phyloP scores from a whole-genome alignment of 2,113 vertebrate species.

The Glaucomys volans region DNA sequence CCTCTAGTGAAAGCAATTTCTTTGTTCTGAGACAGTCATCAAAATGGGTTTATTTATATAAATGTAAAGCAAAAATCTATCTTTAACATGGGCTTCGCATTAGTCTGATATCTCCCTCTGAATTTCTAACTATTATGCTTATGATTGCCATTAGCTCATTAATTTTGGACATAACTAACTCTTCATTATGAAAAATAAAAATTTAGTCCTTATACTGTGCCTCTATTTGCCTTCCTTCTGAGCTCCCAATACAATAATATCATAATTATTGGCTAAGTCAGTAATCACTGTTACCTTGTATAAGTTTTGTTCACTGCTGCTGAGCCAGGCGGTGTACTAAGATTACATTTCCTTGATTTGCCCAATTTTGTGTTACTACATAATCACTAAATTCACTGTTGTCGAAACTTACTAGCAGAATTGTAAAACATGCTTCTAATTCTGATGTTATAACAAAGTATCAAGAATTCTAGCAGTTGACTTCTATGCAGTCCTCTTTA shows the following conservation, averaged over 20 bases:
- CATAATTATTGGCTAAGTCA: neutral
- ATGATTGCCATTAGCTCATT: neutral
- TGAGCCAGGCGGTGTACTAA: neutral
- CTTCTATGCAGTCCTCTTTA: neutral
- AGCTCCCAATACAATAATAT: neutral
- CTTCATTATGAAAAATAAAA: neutral
- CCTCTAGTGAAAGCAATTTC: neutral
- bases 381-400: neutral
- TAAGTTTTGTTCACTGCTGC: neutral
- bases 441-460: neutral
- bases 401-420: neutral
- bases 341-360: neutral
- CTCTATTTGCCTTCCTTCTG: neutral
- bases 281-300: neutral
- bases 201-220: neutral
- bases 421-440: neutral
- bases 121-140: constrained; percentile 12
- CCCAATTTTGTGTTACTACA: neutral
- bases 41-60: neutral
- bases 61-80: neutral
- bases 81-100: neutral
- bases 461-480: neutral
- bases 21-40: neutral
- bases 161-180: neutral
- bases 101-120: neutral